phyloP scores from a whole-genome alignment of 2,888 invertebrate genomes.

The Watsonalla binaria region DNA sequence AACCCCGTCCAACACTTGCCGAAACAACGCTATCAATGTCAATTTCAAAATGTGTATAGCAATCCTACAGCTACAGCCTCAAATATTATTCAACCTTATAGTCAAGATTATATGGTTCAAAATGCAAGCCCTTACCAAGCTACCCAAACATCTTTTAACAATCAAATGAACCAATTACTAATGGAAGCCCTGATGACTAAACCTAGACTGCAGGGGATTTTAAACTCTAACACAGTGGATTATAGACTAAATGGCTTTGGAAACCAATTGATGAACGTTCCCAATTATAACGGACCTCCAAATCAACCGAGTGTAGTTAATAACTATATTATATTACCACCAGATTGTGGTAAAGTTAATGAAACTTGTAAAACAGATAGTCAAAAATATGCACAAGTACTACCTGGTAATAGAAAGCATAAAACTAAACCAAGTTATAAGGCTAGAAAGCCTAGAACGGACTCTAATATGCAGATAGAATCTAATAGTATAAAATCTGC shows the following conservation, averaged over 20 bases:
- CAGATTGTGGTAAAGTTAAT: slow-evolving; percentile 24
- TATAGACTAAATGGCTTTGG: slow-evolving; percentile 32
- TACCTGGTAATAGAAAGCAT: neutral
- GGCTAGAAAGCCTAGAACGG: no score
- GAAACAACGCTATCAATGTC: slow-evolving; percentile 13
- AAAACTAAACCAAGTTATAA: slow-evolving; percentile 2
- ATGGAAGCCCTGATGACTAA: slow-evolving; percentile 33
- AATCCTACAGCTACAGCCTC: slow-evolving; percentile 10
- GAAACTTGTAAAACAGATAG: slow-evolving; percentile 10
- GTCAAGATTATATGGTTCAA: slow-evolving; percentile 21
- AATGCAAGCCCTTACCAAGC: slow-evolving; percentile 20
- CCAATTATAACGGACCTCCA: slow-evolving; percentile 14
- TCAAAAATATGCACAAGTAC: slow-evolving; percentile 2
- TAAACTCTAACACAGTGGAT: slow-evolving; percentile 25
- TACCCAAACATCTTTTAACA: slow-evolving; percentile 9
- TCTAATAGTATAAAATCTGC: no score
- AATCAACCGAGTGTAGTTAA: slow-evolving; percentile 27
- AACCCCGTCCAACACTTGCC: slow-evolving; percentile 24
- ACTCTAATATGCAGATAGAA: no score
- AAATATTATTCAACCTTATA: slow-evolving; percentile 27
- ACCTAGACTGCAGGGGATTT: slow-evolving; percentile 28
- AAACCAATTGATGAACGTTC: slow-evolving; percentile 10
- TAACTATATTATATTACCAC: slow-evolving; percentile 40
- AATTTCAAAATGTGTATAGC: slow-evolving; percentile 11
- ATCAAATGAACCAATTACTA: slow-evolving; percentile 29